Conservation (phyloP, 1,140 invertebrate genomes). For the Drosophila melanica region DNA sequence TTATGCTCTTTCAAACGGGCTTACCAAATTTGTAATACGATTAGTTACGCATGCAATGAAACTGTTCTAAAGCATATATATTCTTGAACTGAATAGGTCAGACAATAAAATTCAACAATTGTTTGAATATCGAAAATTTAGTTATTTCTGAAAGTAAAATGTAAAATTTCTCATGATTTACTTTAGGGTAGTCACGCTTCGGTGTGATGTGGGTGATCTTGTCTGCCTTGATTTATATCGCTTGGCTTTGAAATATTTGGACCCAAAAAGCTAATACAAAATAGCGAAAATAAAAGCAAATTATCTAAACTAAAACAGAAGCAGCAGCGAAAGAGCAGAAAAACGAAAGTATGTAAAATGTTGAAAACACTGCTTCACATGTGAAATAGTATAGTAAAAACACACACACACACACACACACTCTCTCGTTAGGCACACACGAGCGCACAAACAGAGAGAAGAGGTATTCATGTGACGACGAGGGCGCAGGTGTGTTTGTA, state of each 20-base stretch:
- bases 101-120: no score
- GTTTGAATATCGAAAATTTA: no score
- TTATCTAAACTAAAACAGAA: slow-evolving; percentile 7
- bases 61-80: not conserved
- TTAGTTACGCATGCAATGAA: not conserved
- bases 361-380: slow-evolving; percentile 1
- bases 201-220: not conserved
- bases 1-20: not conserved
- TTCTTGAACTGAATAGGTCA: no score
- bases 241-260: slow-evolving; percentile 15
- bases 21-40: not conserved
- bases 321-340: slow-evolving; percentile 50
- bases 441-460: not conserved
- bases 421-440: not conserved
- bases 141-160: no score
- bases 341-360: slow-evolving; percentile 28
- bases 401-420: slow-evolving; percentile 7
- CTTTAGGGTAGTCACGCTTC: not conserved
- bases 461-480: slow-evolving; percentile 5
- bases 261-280: not conserved
- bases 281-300: slow-evolving; percentile 36
- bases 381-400: slow-evolving; percentile 41
- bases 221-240: not conserved
- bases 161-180: not conserved
- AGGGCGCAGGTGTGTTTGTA: slow-evolving; percentile 21